Conservation (phyloP, 2,797 vertebrate genomes). For the Vireo griseus region DNA sequence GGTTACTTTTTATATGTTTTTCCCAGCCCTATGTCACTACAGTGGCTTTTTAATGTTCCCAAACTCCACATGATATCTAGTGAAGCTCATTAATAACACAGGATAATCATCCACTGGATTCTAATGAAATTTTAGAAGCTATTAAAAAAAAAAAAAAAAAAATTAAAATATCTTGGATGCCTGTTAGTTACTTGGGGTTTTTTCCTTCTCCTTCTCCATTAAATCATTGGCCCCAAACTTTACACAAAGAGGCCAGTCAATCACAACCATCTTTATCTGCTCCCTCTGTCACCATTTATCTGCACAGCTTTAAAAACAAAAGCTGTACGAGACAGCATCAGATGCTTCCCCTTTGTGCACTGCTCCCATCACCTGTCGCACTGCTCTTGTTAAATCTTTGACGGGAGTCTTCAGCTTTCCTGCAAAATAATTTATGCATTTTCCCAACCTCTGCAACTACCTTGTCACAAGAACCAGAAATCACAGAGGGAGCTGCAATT, state of each 20-base stretch:
- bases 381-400: slow-evolving; percentile 22
- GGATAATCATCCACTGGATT: not conserved
- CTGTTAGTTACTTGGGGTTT: not conserved
- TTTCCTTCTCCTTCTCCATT: not conserved
- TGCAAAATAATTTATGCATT: slow-evolving; percentile 46
- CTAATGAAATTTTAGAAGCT: slow-evolving; percentile 13
- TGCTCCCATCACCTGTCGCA: slow-evolving; percentile 46
- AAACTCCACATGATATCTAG: not conserved
- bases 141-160: not conserved
- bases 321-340: not conserved
- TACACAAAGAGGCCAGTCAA: slow-evolving; percentile 52
- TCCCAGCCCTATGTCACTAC: not conserved
- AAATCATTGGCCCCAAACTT: slow-evolving; percentile 8
- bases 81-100: slow-evolving; percentile 1
- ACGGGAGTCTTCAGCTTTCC: slow-evolving; percentile 12
- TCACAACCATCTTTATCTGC: slow-evolving; percentile 35
- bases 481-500: slow-evolving; percentile 22
- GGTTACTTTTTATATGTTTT: not conserved
- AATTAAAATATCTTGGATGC: not conserved
- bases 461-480: slow-evolving; percentile 42
- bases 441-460: slow-evolving; percentile 55
- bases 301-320: slow-evolving; percentile 31
- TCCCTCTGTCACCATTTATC: slow-evolving; percentile 18
- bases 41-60: not conserved
- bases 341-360: slow-evolving; percentile 46